Conservation (phyloP, 1,140 invertebrate genomes). For the Physella acuta region DNA sequence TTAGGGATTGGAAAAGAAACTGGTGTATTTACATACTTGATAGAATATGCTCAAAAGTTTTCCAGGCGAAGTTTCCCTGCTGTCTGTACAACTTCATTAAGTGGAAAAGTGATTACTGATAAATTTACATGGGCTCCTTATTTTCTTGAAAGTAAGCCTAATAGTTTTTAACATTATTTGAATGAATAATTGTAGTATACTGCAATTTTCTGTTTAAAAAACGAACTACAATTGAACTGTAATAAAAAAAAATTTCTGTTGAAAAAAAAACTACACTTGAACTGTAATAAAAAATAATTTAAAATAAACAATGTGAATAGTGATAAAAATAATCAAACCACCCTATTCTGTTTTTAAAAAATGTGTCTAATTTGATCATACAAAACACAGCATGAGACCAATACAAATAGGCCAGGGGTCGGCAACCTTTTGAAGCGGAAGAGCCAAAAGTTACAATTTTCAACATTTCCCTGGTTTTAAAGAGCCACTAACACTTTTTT, state of each 20-base stretch:
- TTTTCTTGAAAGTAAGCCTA: constrained; percentile 40
- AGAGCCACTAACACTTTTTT: no score
- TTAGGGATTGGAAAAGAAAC: constrained; percentile 40
- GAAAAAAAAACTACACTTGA: neutral
- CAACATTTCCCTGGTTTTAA: no score
- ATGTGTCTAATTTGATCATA: no score
- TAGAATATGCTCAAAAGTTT: constrained; percentile 37
- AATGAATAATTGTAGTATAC: no score
- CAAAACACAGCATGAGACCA: no score
- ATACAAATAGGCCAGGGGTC: no score
- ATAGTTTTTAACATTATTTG: neutral
- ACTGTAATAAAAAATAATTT: neutral
- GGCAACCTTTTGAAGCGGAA: no score
- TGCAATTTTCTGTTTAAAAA: no score
- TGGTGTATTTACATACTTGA: constrained; percentile 29
- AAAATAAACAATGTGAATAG: neutral
- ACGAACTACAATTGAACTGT: constrained; percentile 14
- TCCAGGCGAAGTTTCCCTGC: constrained; percentile 24
- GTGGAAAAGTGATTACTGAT: constrained; percentile 38
- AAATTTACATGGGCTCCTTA: constrained; percentile 37
- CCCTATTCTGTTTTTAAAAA: no score
- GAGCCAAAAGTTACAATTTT: no score
- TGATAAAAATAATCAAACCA: neutral
- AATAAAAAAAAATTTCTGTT: neutral
- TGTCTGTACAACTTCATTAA: constrained; percentile 28